Evolutionary conservation across 2,888 invertebrate species (phyloP).

Genomic region (Torymus auratus): DNA sequence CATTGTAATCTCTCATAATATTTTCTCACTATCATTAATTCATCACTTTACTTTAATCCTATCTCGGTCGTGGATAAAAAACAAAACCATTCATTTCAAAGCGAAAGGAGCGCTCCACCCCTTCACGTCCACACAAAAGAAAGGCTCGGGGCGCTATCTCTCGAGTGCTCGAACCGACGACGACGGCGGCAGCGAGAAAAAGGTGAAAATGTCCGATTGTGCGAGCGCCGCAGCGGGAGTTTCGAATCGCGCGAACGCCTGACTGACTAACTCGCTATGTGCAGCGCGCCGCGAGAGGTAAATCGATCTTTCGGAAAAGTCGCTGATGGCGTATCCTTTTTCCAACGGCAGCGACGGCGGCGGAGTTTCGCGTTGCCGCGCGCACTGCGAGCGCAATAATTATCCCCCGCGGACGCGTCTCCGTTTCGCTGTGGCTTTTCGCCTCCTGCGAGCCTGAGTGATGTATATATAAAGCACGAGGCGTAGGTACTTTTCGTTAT

Average conservation of each 20-base stretch:
- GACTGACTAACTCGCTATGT: background rate
- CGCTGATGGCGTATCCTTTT: slow-evolving; percentile 27
- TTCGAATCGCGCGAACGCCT: slow-evolving; percentile 19
- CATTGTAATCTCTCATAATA: too few species aligned
- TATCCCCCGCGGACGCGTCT: slow-evolving; percentile 11
- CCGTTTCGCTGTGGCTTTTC: background rate
- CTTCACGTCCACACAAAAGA: background rate
- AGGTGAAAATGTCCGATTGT: background rate
- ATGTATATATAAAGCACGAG: background rate
- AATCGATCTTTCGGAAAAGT: slow-evolving; percentile 37
- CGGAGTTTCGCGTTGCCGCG: slow-evolving; percentile 34
- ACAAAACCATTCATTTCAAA: slow-evolving; percentile 8
- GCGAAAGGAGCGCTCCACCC: background rate
- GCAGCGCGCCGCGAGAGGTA: background rate
- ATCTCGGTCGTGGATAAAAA: too few species aligned
- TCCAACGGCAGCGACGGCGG: background rate
- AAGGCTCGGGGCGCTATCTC: background rate
- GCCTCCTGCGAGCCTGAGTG: background rate
- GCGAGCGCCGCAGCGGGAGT: slow-evolving; percentile 23
- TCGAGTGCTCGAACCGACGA: background rate
- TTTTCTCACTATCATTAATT: too few species aligned
- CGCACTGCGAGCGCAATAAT: slow-evolving; percentile 16
- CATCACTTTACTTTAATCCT: too few species aligned
- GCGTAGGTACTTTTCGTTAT: slow-evolving; percentile 16
- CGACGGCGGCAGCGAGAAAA: background rate